Base-by-base conservation (phyloP, 2,888 invertebrate genomes). In the Ormyrus rosae region DNA sequence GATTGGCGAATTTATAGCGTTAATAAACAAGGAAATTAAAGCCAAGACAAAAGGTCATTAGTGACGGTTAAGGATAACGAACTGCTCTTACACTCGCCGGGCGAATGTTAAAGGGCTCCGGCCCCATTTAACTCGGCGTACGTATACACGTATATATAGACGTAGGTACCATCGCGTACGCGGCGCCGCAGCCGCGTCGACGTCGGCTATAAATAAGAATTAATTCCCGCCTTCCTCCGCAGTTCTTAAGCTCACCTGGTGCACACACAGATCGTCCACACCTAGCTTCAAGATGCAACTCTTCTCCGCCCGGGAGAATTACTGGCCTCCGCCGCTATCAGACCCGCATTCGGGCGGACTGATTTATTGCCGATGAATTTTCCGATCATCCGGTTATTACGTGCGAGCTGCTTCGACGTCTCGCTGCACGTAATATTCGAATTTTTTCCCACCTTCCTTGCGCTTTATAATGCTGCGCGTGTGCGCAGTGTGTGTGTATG, bases 201-300 rank as follows among this genome's bases (percentile, higher is more conserved):
- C 34, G 34, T 34, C 34, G 83, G 80, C 83, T 84, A 84, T 84
- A 85, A 84, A 84, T 84, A 85, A 85, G 84, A 84, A 84, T 83
- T 84, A 85, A 84, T 84, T 83, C 82, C 77, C 69, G 72, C 19
- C 48, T 34, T 7, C 7, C 60, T 70, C 70, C 80, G 78, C 58
- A 81, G 83, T 84, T 83, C 81, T 83, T 84, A 83, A 82, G 83
- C 83, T 83, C 83, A 83, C 85, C 85, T 85, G 84, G 83, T 84
- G 83, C 83, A 69, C 61, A 48, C 56, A 45, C 34, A 81, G 74
- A 71, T 61, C 78, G 81, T 77, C 80, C 80, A 70, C 78, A 13
- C 6, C 70, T 34, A 34, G 75, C 81, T 82, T 83, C 80, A 81
- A 73, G 79, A 82, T 78, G 34, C 34, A 34, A 34, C 71, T 78